Base-by-base conservation (phyloP, 1,140 invertebrate genomes). In the Pseudobourletiella spinata region DNA sequence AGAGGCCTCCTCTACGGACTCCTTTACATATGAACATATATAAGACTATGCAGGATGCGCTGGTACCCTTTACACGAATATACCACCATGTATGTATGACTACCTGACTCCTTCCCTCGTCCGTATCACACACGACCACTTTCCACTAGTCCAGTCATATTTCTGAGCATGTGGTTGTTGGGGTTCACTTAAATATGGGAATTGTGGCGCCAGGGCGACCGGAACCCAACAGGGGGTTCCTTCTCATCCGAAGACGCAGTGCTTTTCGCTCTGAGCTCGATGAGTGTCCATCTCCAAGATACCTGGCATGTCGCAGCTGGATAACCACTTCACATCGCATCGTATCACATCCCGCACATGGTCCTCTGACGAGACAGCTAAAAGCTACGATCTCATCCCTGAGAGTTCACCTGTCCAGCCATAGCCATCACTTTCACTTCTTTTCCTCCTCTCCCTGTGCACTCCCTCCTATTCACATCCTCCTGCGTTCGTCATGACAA, bases 151-250 rank as follows among this genome's bases (percentile, higher is more conserved):
- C n/a, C n/a, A n/a, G n/a, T n/a, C n/a, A n/a, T n/a, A n/a, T n/a
- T n/a, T n/a, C n/a, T n/a, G 44, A 18, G 44, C 20, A 22, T 48
- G 44, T 18, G 44, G 11, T 51, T 51, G 48, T 51, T 51, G 48
- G 24, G 28, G 14, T 51, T 51, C 14, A 51, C 54, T 57, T 55
- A 29, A 58, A 58, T 57, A 55, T 65, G 60, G 28, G 28, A 39
- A 43, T 43, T 24, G 52, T 65, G 67, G 67, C 67, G 67, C 67
- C 67, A 64, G 54, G 63, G 54, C 57, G 63, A 65, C 63, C 51
- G 46, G 35, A 35, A 63, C 59, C 56, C 66, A 35, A 28, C 66
- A 68, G 67, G 67, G 67, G 67, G 56, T 59, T 61, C 48, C 43
- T 50, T 63, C 43, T 59, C 32, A 46, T 64, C 32, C 50, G 29